Percentiles rank a stretch among this genome's conserved stretches.
Evolutionary conservation across 2,888 invertebrate genomes (phyloP).

Genomic region (Maniola hyperantus): DNA sequence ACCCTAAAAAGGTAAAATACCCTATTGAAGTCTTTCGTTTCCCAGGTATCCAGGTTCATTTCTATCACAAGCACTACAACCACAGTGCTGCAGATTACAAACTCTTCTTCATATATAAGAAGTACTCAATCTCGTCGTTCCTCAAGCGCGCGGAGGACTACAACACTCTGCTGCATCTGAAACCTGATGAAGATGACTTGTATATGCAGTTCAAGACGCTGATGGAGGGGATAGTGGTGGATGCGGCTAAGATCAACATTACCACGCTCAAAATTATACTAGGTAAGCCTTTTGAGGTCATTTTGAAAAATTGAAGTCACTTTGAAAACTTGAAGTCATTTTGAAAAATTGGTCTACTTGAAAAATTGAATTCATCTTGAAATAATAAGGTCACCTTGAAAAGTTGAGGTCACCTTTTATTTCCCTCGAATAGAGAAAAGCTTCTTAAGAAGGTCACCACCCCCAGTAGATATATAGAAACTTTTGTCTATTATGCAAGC

Average conservation of each 20-base stretch:
- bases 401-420: no score
- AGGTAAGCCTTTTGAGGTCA: slow-evolving; percentile 8
- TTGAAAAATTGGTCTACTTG: no score
- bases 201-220: slow-evolving; percentile 57
- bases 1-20: no score
- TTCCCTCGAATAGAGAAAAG: no score
- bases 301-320: no score
- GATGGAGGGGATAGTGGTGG: slow-evolving; percentile 50
- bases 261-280: slow-evolving; percentile 50
- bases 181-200: slow-evolving; percentile 44
- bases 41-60: slow-evolving; percentile 51
- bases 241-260: slow-evolving; percentile 52
- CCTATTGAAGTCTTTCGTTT: no score
- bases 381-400: no score
- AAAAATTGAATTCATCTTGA: no score
- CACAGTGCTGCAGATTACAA: slow-evolving; percentile 47
- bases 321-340: no score
- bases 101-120: slow-evolving; percentile 46
- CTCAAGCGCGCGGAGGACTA: slow-evolving; percentile 43
- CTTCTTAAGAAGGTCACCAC: no score
- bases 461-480: no score
- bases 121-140: slow-evolving; percentile 49
- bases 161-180: slow-evolving; percentile 24
- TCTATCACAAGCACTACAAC: slow-evolving; percentile 55
- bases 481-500: no score